Conservation (phyloP, 1,140 invertebrate genomes). For the Lepidurus apus region DNA sequence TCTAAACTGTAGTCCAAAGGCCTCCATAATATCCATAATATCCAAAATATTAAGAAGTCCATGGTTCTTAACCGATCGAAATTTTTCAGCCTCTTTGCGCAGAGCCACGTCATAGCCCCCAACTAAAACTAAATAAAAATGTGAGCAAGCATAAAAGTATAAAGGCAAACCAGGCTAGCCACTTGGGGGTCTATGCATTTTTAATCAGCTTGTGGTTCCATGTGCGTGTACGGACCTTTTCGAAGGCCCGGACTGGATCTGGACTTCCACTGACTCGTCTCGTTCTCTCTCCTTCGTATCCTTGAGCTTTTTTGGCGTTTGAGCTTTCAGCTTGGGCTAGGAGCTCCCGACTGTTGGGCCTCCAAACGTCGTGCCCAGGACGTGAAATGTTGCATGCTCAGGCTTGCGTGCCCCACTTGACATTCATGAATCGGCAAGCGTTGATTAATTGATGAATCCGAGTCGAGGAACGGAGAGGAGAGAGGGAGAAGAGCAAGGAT, state of each 20-base stretch:
- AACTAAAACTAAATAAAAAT: not conserved
- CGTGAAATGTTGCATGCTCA: not conserved
- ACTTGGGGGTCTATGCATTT: conserved; percentile 19
- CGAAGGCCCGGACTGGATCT: not conserved
- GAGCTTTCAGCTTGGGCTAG: not conserved
- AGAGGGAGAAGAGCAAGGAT: not conserved
- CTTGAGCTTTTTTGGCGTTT: not conserved
- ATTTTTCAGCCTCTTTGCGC: not conserved
- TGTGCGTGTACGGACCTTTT: not conserved
- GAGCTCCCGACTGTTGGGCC: not conserved
- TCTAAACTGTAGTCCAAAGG: not conserved
- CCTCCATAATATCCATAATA: not conserved
- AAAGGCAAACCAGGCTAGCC: not conserved
- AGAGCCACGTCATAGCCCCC: conserved; percentile 1
- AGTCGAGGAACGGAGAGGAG: not conserved
- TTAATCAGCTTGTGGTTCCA: conserved; percentile 9
- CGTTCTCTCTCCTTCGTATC: not conserved
- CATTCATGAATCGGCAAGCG: not conserved
- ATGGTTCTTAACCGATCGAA: not conserved
- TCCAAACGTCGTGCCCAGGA: not conserved
- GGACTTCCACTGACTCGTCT: conserved; percentile 4
- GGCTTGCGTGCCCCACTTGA: not conserved
- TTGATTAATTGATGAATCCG: conserved; percentile 16
- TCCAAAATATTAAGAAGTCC: not conserved
- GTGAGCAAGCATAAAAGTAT: conserved; percentile 3